Base-by-base conservation (phyloP, 2,888 invertebrate genomes). In the Cephus nigrinus region DNA sequence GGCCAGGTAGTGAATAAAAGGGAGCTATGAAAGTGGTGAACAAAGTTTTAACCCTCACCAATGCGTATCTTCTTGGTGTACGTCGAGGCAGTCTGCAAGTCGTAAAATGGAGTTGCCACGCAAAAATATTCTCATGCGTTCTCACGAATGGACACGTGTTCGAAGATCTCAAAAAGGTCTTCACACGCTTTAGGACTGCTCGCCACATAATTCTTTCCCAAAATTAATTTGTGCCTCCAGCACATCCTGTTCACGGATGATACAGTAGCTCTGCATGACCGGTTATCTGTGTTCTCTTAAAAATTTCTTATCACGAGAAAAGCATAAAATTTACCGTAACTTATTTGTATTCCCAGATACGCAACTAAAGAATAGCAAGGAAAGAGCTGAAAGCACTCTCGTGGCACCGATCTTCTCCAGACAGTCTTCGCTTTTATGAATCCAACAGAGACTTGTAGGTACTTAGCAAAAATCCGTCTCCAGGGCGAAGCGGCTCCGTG, bases 351-450 rank as follows among this genome's bases (percentile, higher is more conserved):
- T 55, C 23, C 23, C 23, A 55, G 55, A 55, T 55, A 23, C 55
- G 55, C 55, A 55, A 55, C 55, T 55, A 55, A 55, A 2, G 55
- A 55, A 55, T 55, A 23, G 71, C 71, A 32, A 33, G 33, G 71
- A 33, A 71, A 33, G 71, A 71, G 71, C 32, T 71, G 71, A 71
- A 71, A 55, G 55, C 71, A 71, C 71, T 71, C 71, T 31, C 71
- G 71, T 33, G 71, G 33, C 55, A 55, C 55, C 71, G 71, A 71
- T 71, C 71, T 71, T 12, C 71, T 71, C 71, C 32, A 71, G 71
- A 71, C 71, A 71, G 71, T 71, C 71, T 71, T 71, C 32, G 71
- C 71, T 71, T 71, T 71, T 71, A 71, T 71, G 71, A 71, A 71
- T 71, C 71, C 71, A 33, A 71, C 71, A 71, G 71, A 31, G 69